These are phyloP conservation scores for Neopelma chrysocephalum DNA, from an alignment of 2,797 vertebrate species.

Conservation along the genomic window DNA sequence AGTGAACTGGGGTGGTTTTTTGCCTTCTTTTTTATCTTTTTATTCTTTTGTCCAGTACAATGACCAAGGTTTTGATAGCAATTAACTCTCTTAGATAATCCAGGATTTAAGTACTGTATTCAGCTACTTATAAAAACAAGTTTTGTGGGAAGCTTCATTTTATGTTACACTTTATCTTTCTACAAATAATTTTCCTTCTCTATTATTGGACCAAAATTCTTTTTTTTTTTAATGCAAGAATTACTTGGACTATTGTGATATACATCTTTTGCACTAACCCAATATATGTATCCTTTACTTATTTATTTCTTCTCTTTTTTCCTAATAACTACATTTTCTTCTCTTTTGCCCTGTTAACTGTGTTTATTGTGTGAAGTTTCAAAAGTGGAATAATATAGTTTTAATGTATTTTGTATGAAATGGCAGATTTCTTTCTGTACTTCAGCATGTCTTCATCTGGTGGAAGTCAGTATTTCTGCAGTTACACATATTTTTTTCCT, in stretches of 20 bases:
- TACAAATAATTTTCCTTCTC: background rate
- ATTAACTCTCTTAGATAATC: background rate
- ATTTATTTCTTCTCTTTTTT: background rate
- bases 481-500: background rate
- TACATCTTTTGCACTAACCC: background rate
- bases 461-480: background rate
- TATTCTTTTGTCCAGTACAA: background rate
- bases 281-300: background rate
- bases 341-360: background rate
- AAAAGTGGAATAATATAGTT: background rate
- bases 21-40: background rate
- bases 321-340: background rate
- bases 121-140: background rate
- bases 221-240: background rate
- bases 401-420: background rate
- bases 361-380: background rate
- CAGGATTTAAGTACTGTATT: background rate
- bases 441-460: background rate
- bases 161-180: background rate
- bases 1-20: background rate
- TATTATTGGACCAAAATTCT: background rate
- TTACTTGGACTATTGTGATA: background rate
- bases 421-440: background rate
- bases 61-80: background rate
- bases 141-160: background rate